Percentiles rank a stretch among this genome's conserved stretches.
Evolutionary conservation across 1,140 invertebrate species (phyloP).

Genomic region (Euura saliciscinereae): DNA sequence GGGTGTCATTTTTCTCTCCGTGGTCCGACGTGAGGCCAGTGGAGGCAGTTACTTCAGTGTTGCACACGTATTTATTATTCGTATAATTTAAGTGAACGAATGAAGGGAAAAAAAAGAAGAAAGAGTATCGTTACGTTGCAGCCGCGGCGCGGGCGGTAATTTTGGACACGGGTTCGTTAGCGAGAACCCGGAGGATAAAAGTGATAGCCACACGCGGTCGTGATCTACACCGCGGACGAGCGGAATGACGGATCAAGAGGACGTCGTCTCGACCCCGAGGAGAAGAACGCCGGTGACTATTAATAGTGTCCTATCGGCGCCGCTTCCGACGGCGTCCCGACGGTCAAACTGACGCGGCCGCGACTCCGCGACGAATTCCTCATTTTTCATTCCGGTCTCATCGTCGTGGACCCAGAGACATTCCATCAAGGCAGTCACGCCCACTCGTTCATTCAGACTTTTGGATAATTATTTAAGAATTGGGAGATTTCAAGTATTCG

Average conservation of each 20-base stretch:
- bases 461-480: too few species aligned
- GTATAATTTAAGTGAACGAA: too few species aligned
- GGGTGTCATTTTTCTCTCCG: too few species aligned
- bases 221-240: not conserved
- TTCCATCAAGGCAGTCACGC: not conserved
- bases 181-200: not conserved
- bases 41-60: too few species aligned
- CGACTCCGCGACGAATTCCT: not conserved
- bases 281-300: not conserved
- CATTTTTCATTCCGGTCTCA: not conserved
- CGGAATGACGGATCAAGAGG: not conserved
- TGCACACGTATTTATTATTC: too few species aligned
- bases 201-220: not conserved
- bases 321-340: not conserved
- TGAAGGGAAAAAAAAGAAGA: too few species aligned
- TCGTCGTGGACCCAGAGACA: not conserved
- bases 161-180: not conserved
- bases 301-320: slow-evolving; percentile 1
- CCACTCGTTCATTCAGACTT: not conserved
- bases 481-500: too few species aligned
- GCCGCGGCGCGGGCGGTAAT: too few species aligned
- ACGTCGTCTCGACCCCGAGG: not conserved
- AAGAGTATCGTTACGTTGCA: too few species aligned
- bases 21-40: too few species aligned
- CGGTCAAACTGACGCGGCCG: not conserved